Evolutionary conservation across 1,140 invertebrate species (phyloP), one percentile per base, ranked within the genome.

Genomic region (Cydia splendana): DNA sequence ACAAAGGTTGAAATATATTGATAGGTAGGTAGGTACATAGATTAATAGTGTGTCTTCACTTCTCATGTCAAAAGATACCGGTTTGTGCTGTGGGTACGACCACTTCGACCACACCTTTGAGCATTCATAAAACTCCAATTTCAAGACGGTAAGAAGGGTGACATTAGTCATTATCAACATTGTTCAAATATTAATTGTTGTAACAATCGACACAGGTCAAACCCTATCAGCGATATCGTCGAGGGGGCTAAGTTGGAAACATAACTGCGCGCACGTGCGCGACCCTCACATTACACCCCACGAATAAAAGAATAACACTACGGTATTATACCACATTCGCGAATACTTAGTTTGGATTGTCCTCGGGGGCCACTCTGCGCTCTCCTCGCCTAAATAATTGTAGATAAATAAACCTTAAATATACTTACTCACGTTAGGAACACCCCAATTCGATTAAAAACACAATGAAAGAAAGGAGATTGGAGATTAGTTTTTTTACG

Each of bases 181-280:
- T 74, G 48, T 51, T 53, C 51, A 30, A 53, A 48, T 57, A 75
- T 79, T 42, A 57, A 67, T 69, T 42, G 75, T 74, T 73, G 7
- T 34, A 65, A 48, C 45, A 81, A 86, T 87, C 82, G 78, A 81
- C 79, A 81, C 82, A 88, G 89, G 87, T 89, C 86, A 87, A 42
- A 86, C 89, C 87, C 87, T 88, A 89, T 88, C 84, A 24, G 65
- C 30, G 45, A 13, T 65, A 38, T 76, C 75, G 78, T 77, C 74
- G 74, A 51, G 82, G 79, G 81, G 82, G 82, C 78, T 74, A 79
- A 82, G 82, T 82, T 62, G 20, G 20, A 84, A 78, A 76, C 82
- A 77, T 89, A 91, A 92, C 85, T 79, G 86, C 79, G 84, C 84
- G 85, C 91, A 92, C 91, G 91, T 92, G 91, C 82, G 69, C 78